A percentile compares a stretch with the other conserved stretches of the same genome.
Conservation (phyloP, 2,888 invertebrate species). For the Amphiduros pacificus region DNA sequence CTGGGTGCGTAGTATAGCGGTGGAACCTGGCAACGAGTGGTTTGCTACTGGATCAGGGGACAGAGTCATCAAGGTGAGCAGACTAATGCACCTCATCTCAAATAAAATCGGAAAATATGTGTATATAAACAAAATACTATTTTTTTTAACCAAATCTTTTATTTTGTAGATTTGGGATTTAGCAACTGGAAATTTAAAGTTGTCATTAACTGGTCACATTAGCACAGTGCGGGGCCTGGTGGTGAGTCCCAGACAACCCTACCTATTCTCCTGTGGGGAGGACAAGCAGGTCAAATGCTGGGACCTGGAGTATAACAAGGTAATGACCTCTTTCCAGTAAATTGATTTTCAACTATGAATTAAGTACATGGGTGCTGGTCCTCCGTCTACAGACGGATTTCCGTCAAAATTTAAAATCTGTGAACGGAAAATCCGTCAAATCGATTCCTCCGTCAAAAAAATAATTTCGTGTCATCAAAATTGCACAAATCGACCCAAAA, state of each 20-base stretch:
- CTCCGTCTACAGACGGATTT: too few relatives aligned
- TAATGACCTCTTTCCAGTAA: conserved; percentile 57
- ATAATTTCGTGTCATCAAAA: too few relatives aligned
- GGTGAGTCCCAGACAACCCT: conserved; percentile 92
- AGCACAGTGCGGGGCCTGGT: conserved; percentile 95
- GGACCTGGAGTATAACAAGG: conserved; percentile 99
- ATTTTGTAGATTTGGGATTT: conserved; percentile 86
- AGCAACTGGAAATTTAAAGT: conserved; percentile 90
- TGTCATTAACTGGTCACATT: conserved; percentile 97
- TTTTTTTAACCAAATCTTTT: too few relatives aligned
- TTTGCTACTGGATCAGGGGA: conserved; percentile 94
- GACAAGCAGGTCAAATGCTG: conserved; percentile 90
- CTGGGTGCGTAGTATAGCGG: conserved; percentile 96
- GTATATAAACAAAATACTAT: too few relatives aligned
- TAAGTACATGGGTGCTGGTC: too few relatives aligned
- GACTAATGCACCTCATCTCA: too few relatives aligned
- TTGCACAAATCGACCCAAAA: too few relatives aligned
- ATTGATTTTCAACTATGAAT: too few relatives aligned
- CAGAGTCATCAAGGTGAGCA: conserved; percentile 87
- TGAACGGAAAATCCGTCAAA: too few relatives aligned
- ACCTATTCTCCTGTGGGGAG: conserved; percentile 97
- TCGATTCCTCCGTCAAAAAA: too few relatives aligned
- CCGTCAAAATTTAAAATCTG: too few relatives aligned
- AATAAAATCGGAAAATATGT: too few relatives aligned
- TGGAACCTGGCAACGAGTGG: conserved; percentile 98